Conservation (phyloP, 2,797 vertebrate genomes). For the Pelochelys cantorii region DNA sequence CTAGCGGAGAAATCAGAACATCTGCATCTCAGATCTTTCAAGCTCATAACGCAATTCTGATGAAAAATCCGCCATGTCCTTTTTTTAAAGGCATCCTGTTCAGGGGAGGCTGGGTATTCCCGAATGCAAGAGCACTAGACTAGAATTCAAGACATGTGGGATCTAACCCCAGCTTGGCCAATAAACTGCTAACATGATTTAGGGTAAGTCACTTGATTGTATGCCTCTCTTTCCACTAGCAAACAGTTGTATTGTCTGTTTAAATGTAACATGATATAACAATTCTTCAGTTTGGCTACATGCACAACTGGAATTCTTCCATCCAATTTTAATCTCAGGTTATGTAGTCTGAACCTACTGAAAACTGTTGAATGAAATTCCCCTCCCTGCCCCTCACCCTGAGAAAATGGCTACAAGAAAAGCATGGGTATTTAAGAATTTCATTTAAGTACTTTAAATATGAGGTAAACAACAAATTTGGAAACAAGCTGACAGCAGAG, state of each 20-base stretch:
- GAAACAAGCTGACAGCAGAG: background rate
- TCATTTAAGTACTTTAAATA: background rate
- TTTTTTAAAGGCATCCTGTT: background rate
- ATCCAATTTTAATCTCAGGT: accelerated
- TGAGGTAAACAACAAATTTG: background rate
- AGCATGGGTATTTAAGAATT: background rate
- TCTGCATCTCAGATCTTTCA: background rate
- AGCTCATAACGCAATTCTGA: background rate
- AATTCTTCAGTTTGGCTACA: background rate
- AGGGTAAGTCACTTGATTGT: background rate
- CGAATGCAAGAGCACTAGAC: background rate
- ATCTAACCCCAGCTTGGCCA: background rate
- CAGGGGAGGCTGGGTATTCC: background rate
- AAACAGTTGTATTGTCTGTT: background rate
- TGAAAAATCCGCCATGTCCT: background rate
- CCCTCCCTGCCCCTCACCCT: background rate
- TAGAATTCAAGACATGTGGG: background rate
- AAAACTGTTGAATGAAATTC: background rate
- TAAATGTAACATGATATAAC: background rate
- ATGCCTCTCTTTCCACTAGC: background rate
- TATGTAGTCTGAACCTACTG: background rate
- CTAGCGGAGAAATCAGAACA: background rate
- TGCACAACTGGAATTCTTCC: accelerated
- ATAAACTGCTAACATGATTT: background rate
- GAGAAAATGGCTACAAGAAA: background rate